Conservation (phyloP, 2,113 vertebrate genomes). For the Centropristis striata region DNA sequence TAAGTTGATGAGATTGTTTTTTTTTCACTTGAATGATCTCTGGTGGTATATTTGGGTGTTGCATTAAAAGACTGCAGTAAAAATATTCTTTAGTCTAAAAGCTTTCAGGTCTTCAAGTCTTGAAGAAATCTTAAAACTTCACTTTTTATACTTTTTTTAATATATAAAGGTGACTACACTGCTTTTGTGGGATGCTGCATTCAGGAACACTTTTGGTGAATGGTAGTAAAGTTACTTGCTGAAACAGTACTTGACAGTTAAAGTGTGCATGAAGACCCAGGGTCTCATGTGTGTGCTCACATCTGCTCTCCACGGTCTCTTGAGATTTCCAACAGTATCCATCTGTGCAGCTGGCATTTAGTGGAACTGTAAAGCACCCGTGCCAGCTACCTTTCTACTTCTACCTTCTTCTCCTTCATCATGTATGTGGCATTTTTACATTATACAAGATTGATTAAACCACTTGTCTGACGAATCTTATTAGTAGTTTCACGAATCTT, state of each 20-base stretch:
- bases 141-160: not conserved
- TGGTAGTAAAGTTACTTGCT: not conserved
- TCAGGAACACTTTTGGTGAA: not conserved
- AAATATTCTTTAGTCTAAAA: not conserved
- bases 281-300: slow-evolving; percentile 21
- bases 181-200: not conserved
- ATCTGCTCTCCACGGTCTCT: slow-evolving; percentile 56
- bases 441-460: not conserved
- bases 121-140: too few species aligned
- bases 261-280: slow-evolving; percentile 44
- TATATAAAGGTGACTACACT: not conserved
- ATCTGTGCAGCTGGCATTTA: slow-evolving; percentile 40
- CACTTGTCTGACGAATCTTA: not conserved
- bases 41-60: not conserved
- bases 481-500: too few species aligned
- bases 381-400: not conserved
- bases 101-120: too few species aligned
- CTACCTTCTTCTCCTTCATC: not conserved
- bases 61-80: not conserved
- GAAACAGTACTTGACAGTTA: slow-evolving; percentile 44
- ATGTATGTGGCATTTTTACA: not conserved
- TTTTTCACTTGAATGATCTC: not conserved
- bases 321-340: slow-evolving; percentile 37
- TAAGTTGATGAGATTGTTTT: not conserved
- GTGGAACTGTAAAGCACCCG: slow-evolving; percentile 31